Conservation (phyloP, 2,888 invertebrate species). For the Sacculina carcini region DNA sequence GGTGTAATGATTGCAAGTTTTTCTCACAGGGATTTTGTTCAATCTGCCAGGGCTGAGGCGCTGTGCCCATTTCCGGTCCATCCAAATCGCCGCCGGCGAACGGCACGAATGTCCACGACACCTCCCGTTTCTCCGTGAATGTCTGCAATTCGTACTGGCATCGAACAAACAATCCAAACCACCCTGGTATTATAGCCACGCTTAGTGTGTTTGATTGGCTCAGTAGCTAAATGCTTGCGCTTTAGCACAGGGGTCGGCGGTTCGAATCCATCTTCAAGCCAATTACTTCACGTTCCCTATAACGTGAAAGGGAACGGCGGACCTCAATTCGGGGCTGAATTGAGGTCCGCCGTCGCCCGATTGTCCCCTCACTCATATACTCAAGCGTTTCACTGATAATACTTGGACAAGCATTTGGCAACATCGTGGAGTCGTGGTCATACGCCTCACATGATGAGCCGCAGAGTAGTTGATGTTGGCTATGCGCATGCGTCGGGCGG, state of each 20-base stretch:
- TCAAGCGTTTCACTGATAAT: no score
- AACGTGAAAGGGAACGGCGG: neutral
- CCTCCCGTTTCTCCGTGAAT: constrained; percentile 25
- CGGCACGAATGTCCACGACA: constrained; percentile 26
- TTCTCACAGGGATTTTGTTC: constrained; percentile 19
- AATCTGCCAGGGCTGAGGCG: constrained; percentile 25
- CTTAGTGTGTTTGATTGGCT: no score
- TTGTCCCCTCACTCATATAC: neutral
- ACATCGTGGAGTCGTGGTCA: no score
- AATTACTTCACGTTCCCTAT: no score
- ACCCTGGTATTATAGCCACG: no score
- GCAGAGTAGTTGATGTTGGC: constrained; percentile 23
- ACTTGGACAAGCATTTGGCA: no score
- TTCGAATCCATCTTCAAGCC: no score
- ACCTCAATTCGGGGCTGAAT: neutral
- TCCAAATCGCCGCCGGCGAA: constrained; percentile 23
- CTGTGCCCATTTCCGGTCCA: constrained; percentile 19
- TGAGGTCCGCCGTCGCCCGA: neutral
- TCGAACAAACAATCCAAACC: no score
- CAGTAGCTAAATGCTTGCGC: no score
- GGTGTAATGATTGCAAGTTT: no score
- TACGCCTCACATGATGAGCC: constrained; percentile 26
- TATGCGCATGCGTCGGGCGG: constrained; percentile 23
- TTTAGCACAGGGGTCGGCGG: no score
- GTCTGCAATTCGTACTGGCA: constrained; percentile 26